phyloP scores from a whole-genome alignment of 2,888 invertebrate genomes.

The Theodoxus fluviatilis region DNA sequence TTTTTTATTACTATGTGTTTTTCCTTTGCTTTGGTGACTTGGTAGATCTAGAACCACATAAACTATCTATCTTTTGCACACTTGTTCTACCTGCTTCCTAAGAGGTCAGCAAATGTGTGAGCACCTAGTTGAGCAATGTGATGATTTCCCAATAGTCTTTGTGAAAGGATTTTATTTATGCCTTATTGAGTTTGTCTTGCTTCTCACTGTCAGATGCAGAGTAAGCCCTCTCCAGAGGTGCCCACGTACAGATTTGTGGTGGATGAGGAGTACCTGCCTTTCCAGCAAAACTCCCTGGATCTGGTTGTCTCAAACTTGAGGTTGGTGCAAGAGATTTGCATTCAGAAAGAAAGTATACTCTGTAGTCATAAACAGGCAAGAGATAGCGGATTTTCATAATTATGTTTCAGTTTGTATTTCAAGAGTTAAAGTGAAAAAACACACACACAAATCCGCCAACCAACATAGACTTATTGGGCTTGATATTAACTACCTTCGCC shows the following conservation, averaged over 20 bases:
- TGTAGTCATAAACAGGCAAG: background rate
- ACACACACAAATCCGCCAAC: too few relatives aligned
- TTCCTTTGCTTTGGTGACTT: too few relatives aligned
- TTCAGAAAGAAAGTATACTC: background rate
- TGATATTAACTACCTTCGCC: too few relatives aligned
- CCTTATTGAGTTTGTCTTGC: background rate
- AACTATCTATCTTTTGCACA: too few relatives aligned
- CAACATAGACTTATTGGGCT: too few relatives aligned
- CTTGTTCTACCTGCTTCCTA: too few relatives aligned
- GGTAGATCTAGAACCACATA: too few relatives aligned
- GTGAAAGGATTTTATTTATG: too few relatives aligned
- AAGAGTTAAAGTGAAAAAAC: background rate
- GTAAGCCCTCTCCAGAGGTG: conserved; percentile 70
- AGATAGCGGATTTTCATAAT: background rate
- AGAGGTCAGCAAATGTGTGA: too few relatives aligned
- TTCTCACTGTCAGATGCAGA: conserved; percentile 69
- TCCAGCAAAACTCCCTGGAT: conserved; percentile 82
- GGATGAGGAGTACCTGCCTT: conserved; percentile 79
- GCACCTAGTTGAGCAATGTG: too few relatives aligned
- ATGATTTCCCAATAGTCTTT: too few relatives aligned
- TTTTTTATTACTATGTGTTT: too few relatives aligned
- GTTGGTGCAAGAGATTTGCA: conserved; percentile 47
- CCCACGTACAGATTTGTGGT: conserved; percentile 72
- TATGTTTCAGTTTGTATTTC: background rate
- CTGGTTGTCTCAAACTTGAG: conserved; percentile 81